These are phyloP conservation scores for Drosophila ogumai DNA, from an alignment of 1,140 invertebrate genomes.

Conservation along the genomic window DNA sequence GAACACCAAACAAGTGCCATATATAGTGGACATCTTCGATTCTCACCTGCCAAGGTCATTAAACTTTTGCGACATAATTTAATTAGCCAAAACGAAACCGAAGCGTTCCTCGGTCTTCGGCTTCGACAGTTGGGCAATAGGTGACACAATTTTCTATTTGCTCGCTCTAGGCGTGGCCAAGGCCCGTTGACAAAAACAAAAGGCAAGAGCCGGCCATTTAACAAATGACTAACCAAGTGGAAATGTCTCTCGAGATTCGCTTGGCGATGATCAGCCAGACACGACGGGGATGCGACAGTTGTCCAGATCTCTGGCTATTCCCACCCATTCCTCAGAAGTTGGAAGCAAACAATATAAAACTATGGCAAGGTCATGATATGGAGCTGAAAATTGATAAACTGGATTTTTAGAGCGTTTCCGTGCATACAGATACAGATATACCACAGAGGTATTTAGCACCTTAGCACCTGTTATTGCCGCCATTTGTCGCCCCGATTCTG, in stretches of 20 bases:
- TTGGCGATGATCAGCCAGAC: slow-evolving; percentile 53
- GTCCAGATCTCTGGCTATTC: slow-evolving; percentile 24
- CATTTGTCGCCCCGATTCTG: slow-evolving; percentile 51
- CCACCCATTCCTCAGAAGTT: slow-evolving; percentile 17
- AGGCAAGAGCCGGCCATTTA: slow-evolving; percentile 37
- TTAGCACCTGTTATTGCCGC: slow-evolving; percentile 28
- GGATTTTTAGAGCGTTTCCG: slow-evolving; percentile 42
- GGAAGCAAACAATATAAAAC: slow-evolving; percentile 19
- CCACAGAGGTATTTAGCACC: slow-evolving; percentile 62
- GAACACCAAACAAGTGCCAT: background rate
- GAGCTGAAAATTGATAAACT: slow-evolving; percentile 52
- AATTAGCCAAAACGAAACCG: slow-evolving; percentile 34
- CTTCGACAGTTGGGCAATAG: slow-evolving; percentile 52
- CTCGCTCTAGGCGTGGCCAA: slow-evolving; percentile 50
- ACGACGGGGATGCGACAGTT: slow-evolving; percentile 55
- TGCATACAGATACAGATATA: background rate
- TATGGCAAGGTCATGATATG: slow-evolving; percentile 38
- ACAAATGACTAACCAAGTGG: slow-evolving; percentile 79
- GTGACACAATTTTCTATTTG: slow-evolving; percentile 71
- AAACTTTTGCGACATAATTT: slow-evolving; percentile 39
- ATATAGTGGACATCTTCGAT: background rate
- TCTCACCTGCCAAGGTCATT: slow-evolving; percentile 57
- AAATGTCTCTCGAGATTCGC: slow-evolving; percentile 50
- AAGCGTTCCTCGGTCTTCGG: slow-evolving; percentile 8
- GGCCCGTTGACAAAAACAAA: slow-evolving; percentile 35